These are phyloP conservation scores for Tetheella fluctuosa DNA, from an alignment of 2,888 invertebrate species.

Conservation along the genomic window DNA sequence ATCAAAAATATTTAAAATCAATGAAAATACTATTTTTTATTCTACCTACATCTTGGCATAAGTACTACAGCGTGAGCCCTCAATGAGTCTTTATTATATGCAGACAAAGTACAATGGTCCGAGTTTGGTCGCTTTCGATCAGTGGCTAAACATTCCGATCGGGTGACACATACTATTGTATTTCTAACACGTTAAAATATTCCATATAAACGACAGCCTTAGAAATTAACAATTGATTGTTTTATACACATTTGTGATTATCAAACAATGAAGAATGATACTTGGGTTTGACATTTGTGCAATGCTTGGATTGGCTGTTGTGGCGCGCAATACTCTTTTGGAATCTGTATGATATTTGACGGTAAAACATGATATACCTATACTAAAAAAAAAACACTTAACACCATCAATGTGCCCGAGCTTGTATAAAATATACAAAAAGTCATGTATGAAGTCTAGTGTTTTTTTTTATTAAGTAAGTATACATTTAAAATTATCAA, in stretches of 20 bases:
- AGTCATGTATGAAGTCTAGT: neutral
- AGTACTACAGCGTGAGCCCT: constrained; percentile 18
- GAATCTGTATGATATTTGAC: neutral
- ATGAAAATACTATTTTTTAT: too few species aligned
- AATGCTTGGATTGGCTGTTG: constrained; percentile 26
- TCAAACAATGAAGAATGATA: constrained; percentile 45
- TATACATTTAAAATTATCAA: too few species aligned
- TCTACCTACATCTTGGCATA: too few species aligned
- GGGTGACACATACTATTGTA: constrained; percentile 64
- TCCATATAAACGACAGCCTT: constrained; percentile 43
- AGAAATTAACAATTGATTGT: constrained; percentile 61
- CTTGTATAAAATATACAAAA: too few species aligned
- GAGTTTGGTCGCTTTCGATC: constrained; percentile 52
- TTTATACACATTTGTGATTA: constrained; percentile 42
- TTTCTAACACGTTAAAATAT: constrained; percentile 58
- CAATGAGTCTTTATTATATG: constrained; percentile 7
- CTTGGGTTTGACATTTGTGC: constrained; percentile 20
- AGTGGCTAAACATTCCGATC: constrained; percentile 58
- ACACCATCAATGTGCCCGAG: too few species aligned
- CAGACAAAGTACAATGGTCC: constrained; percentile 44
- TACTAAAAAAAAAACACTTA: too few species aligned
- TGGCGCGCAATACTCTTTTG: neutral
- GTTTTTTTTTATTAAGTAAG: too few species aligned
- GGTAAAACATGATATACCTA: neutral
- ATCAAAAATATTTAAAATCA: too few species aligned